A percentile compares a stretch with the other conserved stretches of the same genome.
Conservation (phyloP, 2,888 invertebrate genomes). For the Metopia argyrocephala region DNA sequence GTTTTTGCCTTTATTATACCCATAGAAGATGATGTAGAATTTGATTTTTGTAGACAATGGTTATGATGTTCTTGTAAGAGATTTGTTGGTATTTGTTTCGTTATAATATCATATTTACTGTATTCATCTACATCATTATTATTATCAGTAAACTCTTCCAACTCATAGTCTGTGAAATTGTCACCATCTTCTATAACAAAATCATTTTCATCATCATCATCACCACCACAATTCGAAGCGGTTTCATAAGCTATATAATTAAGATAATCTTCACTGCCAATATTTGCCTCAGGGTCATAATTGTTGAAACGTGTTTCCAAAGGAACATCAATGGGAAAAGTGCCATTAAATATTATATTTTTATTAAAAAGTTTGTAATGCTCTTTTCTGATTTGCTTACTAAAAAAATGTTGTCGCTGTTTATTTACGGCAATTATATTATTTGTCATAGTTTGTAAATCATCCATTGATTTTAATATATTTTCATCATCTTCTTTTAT, state of each 20-base stretch:
- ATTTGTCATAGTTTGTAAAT: not conserved
- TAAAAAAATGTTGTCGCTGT: not conserved
- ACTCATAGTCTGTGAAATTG: conserved; percentile 25
- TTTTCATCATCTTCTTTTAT: not conserved
- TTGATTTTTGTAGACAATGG: conserved; percentile 6
- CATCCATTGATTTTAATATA: no score
- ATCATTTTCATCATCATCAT: conserved; percentile 57
- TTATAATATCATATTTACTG: no score
- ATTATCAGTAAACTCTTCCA: no score
- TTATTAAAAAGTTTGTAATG: conserved; percentile 65
- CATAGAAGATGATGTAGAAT: conserved; percentile 29
- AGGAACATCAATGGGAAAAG: conserved; percentile 91
- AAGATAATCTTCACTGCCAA: conserved; percentile 69
- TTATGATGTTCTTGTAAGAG: no score
- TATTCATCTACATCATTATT: no score
- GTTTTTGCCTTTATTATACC: conserved; percentile 40
- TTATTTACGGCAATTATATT: not conserved
- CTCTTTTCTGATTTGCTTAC: conserved; percentile 35
- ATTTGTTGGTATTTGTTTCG: no score
- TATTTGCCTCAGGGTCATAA: conserved; percentile 74
- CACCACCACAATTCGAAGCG: conserved; percentile 65
- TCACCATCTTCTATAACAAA: conserved; percentile 66
- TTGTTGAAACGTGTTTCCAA: conserved; percentile 70
- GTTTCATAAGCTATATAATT: conserved; percentile 69
- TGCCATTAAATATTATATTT: conserved; percentile 88